Evolutionary conservation across 2,113 vertebrate genomes (phyloP).

Genomic region (Siniperca knerii): DNA sequence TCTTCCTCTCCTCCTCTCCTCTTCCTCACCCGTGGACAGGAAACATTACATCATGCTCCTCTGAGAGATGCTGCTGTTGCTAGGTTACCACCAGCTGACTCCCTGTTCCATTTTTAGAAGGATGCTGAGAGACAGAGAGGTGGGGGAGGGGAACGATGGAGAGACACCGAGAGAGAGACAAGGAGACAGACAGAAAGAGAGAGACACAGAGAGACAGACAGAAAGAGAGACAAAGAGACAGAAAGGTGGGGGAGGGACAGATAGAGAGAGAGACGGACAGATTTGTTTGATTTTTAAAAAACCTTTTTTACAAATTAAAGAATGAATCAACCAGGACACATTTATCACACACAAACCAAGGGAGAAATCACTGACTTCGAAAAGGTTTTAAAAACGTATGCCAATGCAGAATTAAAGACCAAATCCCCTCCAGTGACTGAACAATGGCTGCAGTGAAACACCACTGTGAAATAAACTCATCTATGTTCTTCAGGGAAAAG

Average conservation of each 20-base stretch:
- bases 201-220: not conserved
- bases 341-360: too few relatives aligned
- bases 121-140: conserved; percentile 30
- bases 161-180: not conserved
- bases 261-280: not conserved
- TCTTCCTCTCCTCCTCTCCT: not conserved
- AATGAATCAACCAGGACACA: too few relatives aligned
- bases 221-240: not conserved
- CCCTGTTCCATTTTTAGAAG: conserved; percentile 77
- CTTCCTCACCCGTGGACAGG: conserved; percentile 30
- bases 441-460: too few relatives aligned
- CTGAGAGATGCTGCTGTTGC: conserved; percentile 80
- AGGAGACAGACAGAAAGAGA: not conserved
- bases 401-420: too few relatives aligned
- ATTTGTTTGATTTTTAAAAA: not conserved
- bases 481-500: too few relatives aligned
- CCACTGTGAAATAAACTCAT: too few relatives aligned
- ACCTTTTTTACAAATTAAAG: too few relatives aligned
- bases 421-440: too few relatives aligned
- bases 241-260: not conserved
- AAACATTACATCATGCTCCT: conserved; percentile 75
- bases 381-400: too few relatives aligned
- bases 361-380: too few relatives aligned
- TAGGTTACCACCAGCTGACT: conserved; percentile 74
- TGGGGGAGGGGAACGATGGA: not conserved